These are phyloP conservation scores for Hylyphantes graminicola DNA, from an alignment of 1,140 invertebrate genomes.

Conservation along the genomic window DNA sequence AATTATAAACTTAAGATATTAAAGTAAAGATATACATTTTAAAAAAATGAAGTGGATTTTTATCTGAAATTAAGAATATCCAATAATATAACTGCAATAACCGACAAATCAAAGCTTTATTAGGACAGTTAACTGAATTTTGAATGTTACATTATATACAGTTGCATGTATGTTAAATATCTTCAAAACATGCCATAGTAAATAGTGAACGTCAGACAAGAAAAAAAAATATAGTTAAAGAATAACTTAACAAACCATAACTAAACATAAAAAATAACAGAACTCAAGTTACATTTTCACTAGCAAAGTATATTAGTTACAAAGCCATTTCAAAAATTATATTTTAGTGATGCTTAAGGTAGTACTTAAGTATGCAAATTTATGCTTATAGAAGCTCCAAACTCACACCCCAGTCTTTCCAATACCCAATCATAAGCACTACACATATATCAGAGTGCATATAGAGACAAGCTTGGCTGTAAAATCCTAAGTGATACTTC, in stretches of 20 bases:
- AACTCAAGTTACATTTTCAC: not conserved
- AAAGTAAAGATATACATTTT: too few relatives aligned
- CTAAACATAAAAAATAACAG: constrained; percentile 10
- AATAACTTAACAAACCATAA: constrained; percentile 43
- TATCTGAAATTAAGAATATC: too few relatives aligned
- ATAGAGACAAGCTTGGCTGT: constrained; percentile 12
- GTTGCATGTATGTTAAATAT: constrained; percentile 11
- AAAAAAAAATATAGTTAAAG: constrained; percentile 34
- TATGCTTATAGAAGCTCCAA: constrained; percentile 4
- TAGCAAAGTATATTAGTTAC: not conserved
- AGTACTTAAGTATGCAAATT: not conserved
- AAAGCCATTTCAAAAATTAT: constrained; percentile 2
- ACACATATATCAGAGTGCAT: constrained; percentile 18
- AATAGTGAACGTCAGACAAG: constrained; percentile 15
- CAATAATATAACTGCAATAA: constrained; percentile 4
- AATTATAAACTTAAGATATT: too few relatives aligned
- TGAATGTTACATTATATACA: constrained; percentile 34
- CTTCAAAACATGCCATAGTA: constrained; percentile 15
- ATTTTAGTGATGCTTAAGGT: not conserved
- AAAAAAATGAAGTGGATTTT: too few relatives aligned
- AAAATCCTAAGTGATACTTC: constrained; percentile 1
- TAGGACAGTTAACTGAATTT: constrained; percentile 28
- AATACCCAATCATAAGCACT: constrained; percentile 12
- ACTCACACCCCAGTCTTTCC: constrained; percentile 3
- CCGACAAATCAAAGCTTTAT: constrained; percentile 42